Evolutionary conservation across 2,888 invertebrate genomes (phyloP).

Genomic region (Philereme vetulata): DNA sequence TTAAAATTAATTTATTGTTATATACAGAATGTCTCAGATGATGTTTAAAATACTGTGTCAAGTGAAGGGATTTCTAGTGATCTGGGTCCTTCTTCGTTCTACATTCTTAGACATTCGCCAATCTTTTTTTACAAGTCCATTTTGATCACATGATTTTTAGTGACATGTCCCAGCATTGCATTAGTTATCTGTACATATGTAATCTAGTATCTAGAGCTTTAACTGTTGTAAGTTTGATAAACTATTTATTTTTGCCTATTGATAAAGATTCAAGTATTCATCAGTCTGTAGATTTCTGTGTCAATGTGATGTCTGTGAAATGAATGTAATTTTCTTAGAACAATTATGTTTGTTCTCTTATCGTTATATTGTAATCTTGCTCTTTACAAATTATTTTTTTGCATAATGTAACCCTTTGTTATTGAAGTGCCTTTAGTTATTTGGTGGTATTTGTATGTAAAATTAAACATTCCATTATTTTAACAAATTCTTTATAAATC

Average conservation of each 20-base stretch:
- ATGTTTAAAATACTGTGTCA: no score
- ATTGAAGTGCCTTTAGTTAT: conserved; percentile 3
- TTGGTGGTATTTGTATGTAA: conserved; percentile 8
- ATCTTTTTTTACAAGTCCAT: conserved; percentile 25
- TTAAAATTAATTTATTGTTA: no score
- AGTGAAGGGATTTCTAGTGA: no score
- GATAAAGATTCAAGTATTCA: conserved; percentile 28
- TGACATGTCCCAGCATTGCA: conserved; percentile 35
- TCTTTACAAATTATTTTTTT: not conserved
- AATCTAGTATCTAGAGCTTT: conserved; percentile 77
- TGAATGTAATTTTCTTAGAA: conserved; percentile 4
- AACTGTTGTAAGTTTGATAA: conserved; percentile 71
- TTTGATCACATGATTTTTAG: conserved; percentile 3
- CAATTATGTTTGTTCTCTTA: not conserved
- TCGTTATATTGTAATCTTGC: not conserved
- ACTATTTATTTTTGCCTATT: conserved; percentile 56
- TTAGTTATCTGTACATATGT: conserved; percentile 73
- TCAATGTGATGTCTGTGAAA: conserved; percentile 4
- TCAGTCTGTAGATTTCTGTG: conserved; percentile 16
- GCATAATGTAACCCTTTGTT: not conserved
- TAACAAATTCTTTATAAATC: conserved; percentile 12
- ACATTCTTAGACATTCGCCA: no score
- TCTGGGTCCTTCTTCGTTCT: no score
- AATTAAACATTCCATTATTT: conserved; percentile 33
- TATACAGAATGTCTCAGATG: no score